Base-by-base conservation (phyloP, 2,888 invertebrate species). In the Panorpa germanica region DNA sequence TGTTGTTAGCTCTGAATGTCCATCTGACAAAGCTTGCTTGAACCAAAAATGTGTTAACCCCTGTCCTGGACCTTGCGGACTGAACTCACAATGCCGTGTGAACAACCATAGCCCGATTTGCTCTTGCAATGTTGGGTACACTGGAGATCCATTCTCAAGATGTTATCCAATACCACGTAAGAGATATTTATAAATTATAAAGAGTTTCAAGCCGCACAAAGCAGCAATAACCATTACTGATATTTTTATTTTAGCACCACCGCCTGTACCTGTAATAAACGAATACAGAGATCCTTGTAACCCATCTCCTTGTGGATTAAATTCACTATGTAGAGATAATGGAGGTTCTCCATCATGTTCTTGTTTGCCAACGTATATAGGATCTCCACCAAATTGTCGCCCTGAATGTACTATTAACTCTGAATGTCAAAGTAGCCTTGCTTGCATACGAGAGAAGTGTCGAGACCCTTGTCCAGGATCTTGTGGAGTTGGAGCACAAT, bases 41-140 rank as follows among this genome's bases (percentile, higher is more conserved):
- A 69, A 73, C 43, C 69, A 71, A 40, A 78, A 77, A 53, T 86
- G 86, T 47, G 47, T 57, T 14, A 66, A 82, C 49, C 83, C 85
- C 20, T 85, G 85, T 39, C 65, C 67, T 18, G 69, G 66, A 34
- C 67, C 67, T 29, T 78, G 76, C 43, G 77, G 75, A 23, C 55
- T 57, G 30, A 68, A 70, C 41, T 69, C 80, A 4, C 56, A 64
- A 21, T 85, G 85, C 45, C 65, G 67, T 46, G 76, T 77, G 3
- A 65, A 73, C 34, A 75, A 78, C 46, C 82, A 81, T 45, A 76
- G 71, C 46, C 80, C 82, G 3, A 69, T 78, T 42, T 85, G 83
- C 48, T 65, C 66, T 29, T 82, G 82, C 46, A 59, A 56, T 14
- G 42, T 51, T 12, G 59, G 60, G 25, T 65, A 59, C 40, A 66